A percentile compares a stretch with the other conserved stretches of the same genome.
phyloP scores from a whole-genome alignment of 1,140 invertebrate species.

The Cheumatopsyche charites region DNA sequence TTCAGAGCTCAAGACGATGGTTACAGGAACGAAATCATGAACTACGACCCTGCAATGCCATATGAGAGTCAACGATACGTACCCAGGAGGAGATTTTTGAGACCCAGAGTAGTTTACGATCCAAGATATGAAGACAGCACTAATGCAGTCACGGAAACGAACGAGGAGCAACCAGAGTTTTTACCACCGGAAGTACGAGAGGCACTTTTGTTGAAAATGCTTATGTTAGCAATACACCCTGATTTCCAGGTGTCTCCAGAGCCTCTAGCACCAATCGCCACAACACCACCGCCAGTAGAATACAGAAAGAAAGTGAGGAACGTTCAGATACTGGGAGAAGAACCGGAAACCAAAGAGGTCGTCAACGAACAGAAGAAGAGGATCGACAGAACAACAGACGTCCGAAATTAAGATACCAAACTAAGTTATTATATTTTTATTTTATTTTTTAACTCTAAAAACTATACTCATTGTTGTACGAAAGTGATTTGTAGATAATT shows the following conservation, averaged over 20 bases:
- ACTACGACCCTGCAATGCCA: conserved; percentile 53
- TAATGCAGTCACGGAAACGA: conserved; percentile 53
- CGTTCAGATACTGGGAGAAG: conserved; percentile 67
- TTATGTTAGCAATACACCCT: conserved; percentile 71
- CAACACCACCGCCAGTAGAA: conserved; percentile 56
- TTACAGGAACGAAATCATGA: conserved; percentile 52
- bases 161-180: conserved; percentile 66
- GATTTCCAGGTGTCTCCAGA: conserved; percentile 60
- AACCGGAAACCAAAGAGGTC: conserved; percentile 50
- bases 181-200: conserved; percentile 70
- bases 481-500: conserved; percentile 35
- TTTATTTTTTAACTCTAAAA: conserved; percentile 1
- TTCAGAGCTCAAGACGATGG: conserved; percentile 52
- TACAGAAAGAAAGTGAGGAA: conserved; percentile 64
- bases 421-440: conserved; percentile 18
- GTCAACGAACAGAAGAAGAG: conserved; percentile 39
- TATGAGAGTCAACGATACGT: conserved; percentile 59
- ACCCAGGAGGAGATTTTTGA: conserved; percentile 56
- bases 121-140: conserved; percentile 51
- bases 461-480: conserved; percentile 13
- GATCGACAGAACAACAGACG: conserved; percentile 32
- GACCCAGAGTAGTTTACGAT: conserved; percentile 52
- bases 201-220: conserved; percentile 70
- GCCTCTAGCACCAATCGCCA: conserved; percentile 52
- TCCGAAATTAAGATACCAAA: conserved; percentile 21